phyloP scores from a whole-genome alignment of 2,113 vertebrate species.

The Poeciliopsis prolifica region DNA sequence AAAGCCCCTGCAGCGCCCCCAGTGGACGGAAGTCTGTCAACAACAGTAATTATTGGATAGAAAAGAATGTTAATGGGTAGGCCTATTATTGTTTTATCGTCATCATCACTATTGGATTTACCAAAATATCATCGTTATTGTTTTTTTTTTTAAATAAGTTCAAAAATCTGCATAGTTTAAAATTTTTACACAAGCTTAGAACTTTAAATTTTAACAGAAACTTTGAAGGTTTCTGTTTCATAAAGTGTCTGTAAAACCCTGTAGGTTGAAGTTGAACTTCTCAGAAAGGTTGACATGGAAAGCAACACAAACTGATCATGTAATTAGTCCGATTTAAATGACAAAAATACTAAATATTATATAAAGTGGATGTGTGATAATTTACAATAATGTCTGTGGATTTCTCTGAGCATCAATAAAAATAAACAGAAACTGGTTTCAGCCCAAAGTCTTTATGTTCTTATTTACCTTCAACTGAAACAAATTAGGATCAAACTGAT shows the following conservation, averaged over 20 bases:
- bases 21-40: not conserved
- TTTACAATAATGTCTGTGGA: not conserved
- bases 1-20: slow-evolving; percentile 18
- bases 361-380: not conserved
- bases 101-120: too few species aligned
- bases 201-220: too few species aligned
- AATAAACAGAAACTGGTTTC: not conserved
- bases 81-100: too few species aligned
- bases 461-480: not conserved
- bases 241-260: too few species aligned
- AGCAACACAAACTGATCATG: not conserved
- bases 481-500: not conserved
- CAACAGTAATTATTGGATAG: too few species aligned
- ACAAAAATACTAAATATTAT: too few species aligned
- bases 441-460: not conserved
- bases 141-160: too few species aligned
- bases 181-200: too few species aligned
- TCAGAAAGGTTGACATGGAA: not conserved
- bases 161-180: too few species aligned
- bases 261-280: not conserved
- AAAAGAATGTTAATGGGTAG: too few species aligned
- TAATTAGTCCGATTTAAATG: not conserved
- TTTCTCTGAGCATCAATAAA: not conserved
- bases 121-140: too few species aligned
- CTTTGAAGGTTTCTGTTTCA: too few species aligned